Evolutionary conservation across 2,888 invertebrate species (phyloP).

Genomic region (Tetragnatha montana): DNA sequence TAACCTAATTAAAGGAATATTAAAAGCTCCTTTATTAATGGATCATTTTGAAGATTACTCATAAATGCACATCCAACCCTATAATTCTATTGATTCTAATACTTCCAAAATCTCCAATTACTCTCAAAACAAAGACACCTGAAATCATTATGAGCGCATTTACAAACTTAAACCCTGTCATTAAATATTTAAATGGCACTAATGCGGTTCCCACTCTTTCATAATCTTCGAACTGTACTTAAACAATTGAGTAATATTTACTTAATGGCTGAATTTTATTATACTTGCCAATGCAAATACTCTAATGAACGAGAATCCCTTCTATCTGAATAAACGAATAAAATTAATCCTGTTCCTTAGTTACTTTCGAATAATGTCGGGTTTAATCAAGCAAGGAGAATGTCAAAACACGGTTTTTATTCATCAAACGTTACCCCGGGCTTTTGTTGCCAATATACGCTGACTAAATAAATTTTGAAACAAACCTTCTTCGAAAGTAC

Average conservation of each 20-base stretch:
- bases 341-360: constrained; percentile 30
- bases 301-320: not conserved
- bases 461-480: constrained; percentile 36
- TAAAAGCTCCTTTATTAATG: too few relatives aligned
- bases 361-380: constrained; percentile 24
- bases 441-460: constrained; percentile 42
- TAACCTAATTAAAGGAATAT: too few relatives aligned
- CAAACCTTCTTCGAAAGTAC: constrained; percentile 8
- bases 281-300: not conserved
- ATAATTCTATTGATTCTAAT: not conserved
- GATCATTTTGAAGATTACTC: too few relatives aligned
- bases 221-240: not conserved
- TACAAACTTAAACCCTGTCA: not conserved
- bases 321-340: not conserved
- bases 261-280: not conserved
- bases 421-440: constrained; percentile 6
- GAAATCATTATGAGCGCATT: not conserved
- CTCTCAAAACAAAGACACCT: not conserved
- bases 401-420: constrained; percentile 4
- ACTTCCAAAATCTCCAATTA: not conserved
- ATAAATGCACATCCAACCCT: not conserved
- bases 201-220: not conserved
- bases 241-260: not conserved
- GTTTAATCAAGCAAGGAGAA: constrained; percentile 11
- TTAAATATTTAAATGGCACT: not conserved